These are phyloP conservation scores for Hydractinia symbiolongicarpus DNA, from an alignment of 30 jellyfish, hydroid and myxozoan genomes.

Conservation along the genomic window DNA sequence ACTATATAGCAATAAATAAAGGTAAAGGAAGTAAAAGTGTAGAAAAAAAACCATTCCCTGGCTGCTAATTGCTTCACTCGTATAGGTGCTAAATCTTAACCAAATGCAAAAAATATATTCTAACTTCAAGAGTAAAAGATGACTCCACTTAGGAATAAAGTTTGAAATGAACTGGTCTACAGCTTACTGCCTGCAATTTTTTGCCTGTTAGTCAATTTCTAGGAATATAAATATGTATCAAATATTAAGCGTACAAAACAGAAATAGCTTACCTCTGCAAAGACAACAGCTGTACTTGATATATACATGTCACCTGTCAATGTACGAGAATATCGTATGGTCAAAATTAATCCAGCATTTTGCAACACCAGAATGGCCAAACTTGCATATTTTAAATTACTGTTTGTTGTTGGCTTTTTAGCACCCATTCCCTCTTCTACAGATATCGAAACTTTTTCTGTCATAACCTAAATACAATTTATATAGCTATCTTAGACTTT, in stretches of 20 bases:
- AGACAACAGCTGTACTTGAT: conserved; percentile 85
- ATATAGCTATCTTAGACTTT: not conserved
- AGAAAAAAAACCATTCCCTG: no score
- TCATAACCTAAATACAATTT: not conserved
- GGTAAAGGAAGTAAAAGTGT: no score
- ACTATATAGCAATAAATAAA: no score
- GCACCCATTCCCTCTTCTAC: conserved; percentile 7
- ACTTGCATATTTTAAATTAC: conserved; percentile 58
- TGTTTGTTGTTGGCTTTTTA: not conserved
- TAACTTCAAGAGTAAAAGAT: not conserved
- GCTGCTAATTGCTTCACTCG: no score
- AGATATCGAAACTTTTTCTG: not conserved
- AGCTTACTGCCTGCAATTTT: no score
- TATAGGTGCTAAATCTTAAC: no score
- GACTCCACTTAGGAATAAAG: not conserved
- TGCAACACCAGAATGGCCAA: conserved; percentile 72
- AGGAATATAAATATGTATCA: no score
- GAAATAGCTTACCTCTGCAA: conserved; percentile 72
- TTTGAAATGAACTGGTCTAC: no score
- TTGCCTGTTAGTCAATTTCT: no score
- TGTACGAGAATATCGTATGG: conserved; percentile 67
- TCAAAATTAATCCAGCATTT: conserved; percentile 80
- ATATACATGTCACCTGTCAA: conserved; percentile 80
- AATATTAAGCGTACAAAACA: no score
- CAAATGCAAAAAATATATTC: no score